phyloP scores from a whole-genome alignment of 2,888 invertebrate genomes.

The Lomographa bimaculata region DNA sequence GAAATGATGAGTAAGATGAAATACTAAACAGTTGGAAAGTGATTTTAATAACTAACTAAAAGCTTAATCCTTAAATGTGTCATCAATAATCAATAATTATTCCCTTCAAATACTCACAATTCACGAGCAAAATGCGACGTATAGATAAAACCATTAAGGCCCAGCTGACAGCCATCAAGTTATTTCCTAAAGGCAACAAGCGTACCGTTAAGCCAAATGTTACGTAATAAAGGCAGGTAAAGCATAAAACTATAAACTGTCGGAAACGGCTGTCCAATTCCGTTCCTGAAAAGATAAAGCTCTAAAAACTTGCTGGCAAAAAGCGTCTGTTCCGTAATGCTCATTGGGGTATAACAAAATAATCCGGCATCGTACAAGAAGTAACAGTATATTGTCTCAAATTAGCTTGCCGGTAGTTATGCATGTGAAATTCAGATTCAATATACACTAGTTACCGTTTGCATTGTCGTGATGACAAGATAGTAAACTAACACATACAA shows the following conservation, averaged over 20 bases:
- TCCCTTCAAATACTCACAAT: too few relatives aligned
- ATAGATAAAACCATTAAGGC: constrained; percentile 4
- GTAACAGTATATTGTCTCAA: not conserved
- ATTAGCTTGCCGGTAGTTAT: too few relatives aligned
- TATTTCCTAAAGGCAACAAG: constrained; percentile 7
- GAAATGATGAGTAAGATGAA: too few relatives aligned
- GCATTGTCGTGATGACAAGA: too few relatives aligned
- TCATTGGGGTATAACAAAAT: constrained; percentile 42
- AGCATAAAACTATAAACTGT: constrained; percentile 27
- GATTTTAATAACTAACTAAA: too few relatives aligned
- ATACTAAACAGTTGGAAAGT: too few relatives aligned
- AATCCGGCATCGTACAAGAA: constrained; percentile 36
- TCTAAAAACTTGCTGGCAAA: constrained; percentile 41
- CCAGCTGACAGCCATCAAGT: constrained; percentile 4
- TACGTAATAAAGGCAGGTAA: constrained; percentile 25
- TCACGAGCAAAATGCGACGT: not conserved
- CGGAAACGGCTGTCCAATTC: constrained; percentile 37
- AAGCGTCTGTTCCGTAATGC: constrained; percentile 42
- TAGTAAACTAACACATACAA: too few relatives aligned
- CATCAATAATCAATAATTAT: too few relatives aligned
- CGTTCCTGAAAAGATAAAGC: constrained; percentile 43
- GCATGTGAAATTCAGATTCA: too few relatives aligned
- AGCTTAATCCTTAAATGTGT: too few relatives aligned
- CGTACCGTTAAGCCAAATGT: constrained; percentile 9
- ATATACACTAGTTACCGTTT: too few relatives aligned